Conservation (phyloP, 2,888 invertebrate genomes). For the Thecocarcelia acutangulata region DNA sequence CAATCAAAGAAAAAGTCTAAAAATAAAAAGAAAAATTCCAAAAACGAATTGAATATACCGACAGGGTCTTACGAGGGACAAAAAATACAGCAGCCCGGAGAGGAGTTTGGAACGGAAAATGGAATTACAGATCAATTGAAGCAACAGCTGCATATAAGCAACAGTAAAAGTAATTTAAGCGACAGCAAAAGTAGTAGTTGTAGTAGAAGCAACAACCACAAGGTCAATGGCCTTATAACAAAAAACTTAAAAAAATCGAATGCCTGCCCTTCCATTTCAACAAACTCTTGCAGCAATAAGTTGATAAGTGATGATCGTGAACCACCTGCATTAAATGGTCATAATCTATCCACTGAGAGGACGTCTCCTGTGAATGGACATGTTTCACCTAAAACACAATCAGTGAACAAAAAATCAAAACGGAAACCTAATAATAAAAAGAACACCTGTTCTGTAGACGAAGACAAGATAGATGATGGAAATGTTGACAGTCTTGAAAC, state of each 20-base stretch:
- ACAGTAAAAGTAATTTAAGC: constrained; percentile 34
- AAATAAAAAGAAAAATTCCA: constrained; percentile 70
- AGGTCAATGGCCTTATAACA: constrained; percentile 64
- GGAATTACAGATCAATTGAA: constrained; percentile 68
- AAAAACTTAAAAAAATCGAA: constrained; percentile 57
- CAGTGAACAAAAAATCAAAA: constrained; percentile 63
- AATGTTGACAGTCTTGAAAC: constrained; percentile 42
- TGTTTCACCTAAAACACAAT: not conserved
- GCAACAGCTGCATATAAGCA: constrained; percentile 65
- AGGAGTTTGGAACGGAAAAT: constrained; percentile 44
- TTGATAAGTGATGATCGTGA: constrained; percentile 14
- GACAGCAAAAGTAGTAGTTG: constrained; percentile 14
- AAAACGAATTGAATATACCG: constrained; percentile 45
- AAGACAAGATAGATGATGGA: constrained; percentile 40
- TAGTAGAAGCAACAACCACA: constrained; percentile 45
- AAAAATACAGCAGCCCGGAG: constrained; percentile 9
- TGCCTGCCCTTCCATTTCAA: constrained; percentile 48
- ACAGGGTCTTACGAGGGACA: constrained; percentile 43
- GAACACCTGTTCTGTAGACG: constrained; percentile 20
- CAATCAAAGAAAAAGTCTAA: constrained; percentile 70
- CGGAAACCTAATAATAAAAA: constrained; percentile 68
- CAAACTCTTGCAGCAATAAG: constrained; percentile 14
- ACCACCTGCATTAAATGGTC: constrained; percentile 63
- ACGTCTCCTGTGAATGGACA: constrained; percentile 29
- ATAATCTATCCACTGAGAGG: constrained; percentile 28